Percentiles rank a stretch among this genome's conserved stretches.
phyloP scores from a whole-genome alignment of 2,113 vertebrate species.

The Columba livia region DNA sequence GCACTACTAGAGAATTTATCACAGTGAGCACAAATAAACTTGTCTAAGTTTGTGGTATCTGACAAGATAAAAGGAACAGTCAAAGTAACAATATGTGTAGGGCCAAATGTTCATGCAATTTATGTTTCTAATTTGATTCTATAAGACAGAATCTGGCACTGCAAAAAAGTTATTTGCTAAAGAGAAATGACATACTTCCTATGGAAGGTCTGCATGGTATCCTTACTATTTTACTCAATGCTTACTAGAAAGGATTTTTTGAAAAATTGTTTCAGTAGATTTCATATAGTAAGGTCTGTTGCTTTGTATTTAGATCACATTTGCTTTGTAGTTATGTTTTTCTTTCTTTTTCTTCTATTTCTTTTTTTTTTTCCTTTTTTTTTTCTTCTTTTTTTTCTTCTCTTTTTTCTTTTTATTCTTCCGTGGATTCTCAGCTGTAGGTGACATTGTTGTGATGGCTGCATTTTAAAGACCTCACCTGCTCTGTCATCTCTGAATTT shows the following conservation, averaged over 20 bases:
- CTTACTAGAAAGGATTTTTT: not conserved
- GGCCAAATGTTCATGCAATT: constrained; percentile 35
- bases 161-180: constrained; percentile 2
- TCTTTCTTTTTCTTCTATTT: not conserved
- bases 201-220: not conserved
- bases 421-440: constrained; percentile 55
- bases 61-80: constrained; percentile 52
- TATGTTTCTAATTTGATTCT: constrained; percentile 21
- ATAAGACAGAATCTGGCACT: constrained; percentile 17
- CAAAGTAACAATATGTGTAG: not conserved
- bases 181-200: not conserved
- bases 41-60: constrained; percentile 49
- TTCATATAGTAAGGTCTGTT: not conserved
- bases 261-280: not conserved
- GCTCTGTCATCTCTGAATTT: constrained; percentile 75
- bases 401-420: not conserved
- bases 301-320: constrained; percentile 11
- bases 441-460: constrained; percentile 44
- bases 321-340: not conserved
- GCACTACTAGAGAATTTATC: not conserved
- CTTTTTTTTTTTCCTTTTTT: not conserved
- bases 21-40: not conserved
- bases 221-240: not conserved
- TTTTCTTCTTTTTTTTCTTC: not conserved
- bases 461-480: constrained; percentile 64